Evolutionary conservation across 2,797 vertebrate genomes (phyloP).

Genomic region (Peromyscus eremicus): DNA sequence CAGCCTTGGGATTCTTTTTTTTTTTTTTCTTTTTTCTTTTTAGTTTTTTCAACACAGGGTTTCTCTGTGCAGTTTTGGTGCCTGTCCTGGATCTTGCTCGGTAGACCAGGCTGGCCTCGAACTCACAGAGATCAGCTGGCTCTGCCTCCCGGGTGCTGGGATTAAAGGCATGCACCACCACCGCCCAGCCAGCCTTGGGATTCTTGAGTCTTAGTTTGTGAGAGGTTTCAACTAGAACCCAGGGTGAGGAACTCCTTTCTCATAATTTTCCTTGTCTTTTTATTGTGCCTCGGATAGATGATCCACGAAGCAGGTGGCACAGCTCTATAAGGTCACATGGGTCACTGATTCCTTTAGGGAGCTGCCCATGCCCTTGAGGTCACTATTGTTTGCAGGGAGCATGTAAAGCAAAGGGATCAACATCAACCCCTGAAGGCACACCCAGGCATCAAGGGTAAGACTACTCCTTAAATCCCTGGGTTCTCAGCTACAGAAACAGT

Average conservation of each 20-base stretch:
- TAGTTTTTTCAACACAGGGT: too few species aligned
- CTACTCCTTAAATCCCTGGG: slow-evolving; percentile 1
- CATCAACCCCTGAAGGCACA: background rate
- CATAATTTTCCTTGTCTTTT: background rate
- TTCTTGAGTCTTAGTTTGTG: background rate
- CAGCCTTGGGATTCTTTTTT: background rate
- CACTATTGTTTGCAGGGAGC: background rate
- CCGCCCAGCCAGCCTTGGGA: background rate
- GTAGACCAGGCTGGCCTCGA: too few species aligned
- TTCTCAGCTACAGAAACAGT: background rate
- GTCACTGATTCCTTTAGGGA: background rate
- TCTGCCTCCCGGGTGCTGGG: too few species aligned
- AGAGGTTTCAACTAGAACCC: background rate
- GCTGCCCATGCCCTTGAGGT: background rate
- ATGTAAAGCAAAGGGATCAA: too few species aligned
- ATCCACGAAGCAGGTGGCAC: background rate
- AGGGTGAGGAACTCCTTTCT: background rate
- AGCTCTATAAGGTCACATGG: background rate
- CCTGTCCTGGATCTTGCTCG: too few species aligned
- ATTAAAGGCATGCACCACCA: too few species aligned
- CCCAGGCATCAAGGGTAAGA: background rate
- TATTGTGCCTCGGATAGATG: background rate
- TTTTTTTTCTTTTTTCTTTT: too few species aligned
- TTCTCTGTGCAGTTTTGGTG: too few species aligned
- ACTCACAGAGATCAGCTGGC: too few species aligned